A percentile compares a stretch with the other conserved stretches of the same genome.
Conservation (phyloP, 2,888 invertebrate genomes). For the Parasteatoda lunata region DNA sequence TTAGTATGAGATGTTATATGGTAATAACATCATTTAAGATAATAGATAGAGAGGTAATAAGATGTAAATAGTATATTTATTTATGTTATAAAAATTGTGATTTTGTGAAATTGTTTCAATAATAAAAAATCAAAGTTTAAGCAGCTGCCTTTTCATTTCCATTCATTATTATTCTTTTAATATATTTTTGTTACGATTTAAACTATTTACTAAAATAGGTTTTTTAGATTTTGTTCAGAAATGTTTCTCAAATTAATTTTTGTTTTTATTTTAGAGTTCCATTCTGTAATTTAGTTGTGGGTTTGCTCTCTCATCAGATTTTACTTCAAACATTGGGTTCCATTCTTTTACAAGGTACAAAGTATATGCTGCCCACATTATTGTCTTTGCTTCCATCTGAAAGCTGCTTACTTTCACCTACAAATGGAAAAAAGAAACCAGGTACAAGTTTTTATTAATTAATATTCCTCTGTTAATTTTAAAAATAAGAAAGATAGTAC, state of each 20-base stretch:
- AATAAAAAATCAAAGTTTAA: no score
- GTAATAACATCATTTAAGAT: no score
- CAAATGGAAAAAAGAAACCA: constrained; percentile 30
- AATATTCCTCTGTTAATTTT: no score
- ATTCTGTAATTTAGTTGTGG: constrained; percentile 89
- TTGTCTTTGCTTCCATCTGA: constrained; percentile 71
- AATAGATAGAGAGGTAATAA: no score
- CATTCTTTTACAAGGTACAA: constrained; percentile 84
- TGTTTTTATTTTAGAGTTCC: constrained; percentile 80
- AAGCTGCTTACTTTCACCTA: constrained; percentile 4
- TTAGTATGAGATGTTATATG: no score
- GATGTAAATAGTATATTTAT: no score
- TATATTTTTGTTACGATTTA: no score
- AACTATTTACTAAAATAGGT: background rate
- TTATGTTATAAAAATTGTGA: no score
- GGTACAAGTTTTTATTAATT: constrained; percentile 2
- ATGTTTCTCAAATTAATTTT: background rate
- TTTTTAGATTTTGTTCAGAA: background rate
- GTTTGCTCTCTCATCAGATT: constrained; percentile 93
- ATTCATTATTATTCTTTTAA: no score
- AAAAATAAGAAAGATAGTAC: no score
- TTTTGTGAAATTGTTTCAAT: no score
- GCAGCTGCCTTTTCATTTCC: no score
- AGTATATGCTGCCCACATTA: constrained; percentile 79
- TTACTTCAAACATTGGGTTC: constrained; percentile 92